phyloP scores from a whole-genome alignment of 2,888 invertebrate species.

The Gnatocerus cornutus region DNA sequence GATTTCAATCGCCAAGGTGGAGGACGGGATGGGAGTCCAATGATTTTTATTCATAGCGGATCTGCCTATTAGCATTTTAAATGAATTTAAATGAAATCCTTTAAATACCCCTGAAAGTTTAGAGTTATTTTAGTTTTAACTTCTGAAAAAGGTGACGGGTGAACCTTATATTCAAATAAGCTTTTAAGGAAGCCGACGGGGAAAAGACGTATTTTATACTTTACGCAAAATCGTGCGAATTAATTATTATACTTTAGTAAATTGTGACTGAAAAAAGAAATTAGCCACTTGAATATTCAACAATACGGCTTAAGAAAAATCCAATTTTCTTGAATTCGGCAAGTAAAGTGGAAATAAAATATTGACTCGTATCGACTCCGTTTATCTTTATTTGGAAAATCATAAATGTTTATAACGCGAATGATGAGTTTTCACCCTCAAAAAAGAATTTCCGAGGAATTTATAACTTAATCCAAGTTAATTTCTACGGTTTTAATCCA shows the following conservation, averaged over 20 bases:
- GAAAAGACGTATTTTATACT: conserved; percentile 15
- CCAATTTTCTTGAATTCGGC: not conserved
- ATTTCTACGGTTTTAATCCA: no score
- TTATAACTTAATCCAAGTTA: no score
- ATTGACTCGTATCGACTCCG: no score
- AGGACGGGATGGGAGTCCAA: conserved; percentile 43
- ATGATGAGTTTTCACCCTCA: no score
- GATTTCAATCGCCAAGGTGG: conserved; percentile 14
- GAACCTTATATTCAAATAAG: conserved; percentile 46
- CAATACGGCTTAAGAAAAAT: not conserved
- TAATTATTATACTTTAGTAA: conserved; percentile 9
- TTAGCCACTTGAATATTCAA: conserved; percentile 5
- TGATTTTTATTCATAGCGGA: conserved; percentile 66
- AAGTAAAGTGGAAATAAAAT: no score
- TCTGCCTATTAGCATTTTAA: conserved; percentile 65
- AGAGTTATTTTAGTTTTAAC: conserved; percentile 45
- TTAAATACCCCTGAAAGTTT: conserved; percentile 45
- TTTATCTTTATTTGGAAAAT: no score
- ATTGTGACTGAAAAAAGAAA: conserved; percentile 1
- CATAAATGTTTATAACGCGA: no score
- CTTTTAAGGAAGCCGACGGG: conserved; percentile 32
- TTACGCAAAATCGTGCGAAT: conserved; percentile 14
- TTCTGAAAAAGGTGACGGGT: conserved; percentile 43
- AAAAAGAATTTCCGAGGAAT: no score
- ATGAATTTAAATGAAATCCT: conserved; percentile 66